Base-by-base conservation (phyloP, 2,888 invertebrate genomes). In the Pyralis farinalis region DNA sequence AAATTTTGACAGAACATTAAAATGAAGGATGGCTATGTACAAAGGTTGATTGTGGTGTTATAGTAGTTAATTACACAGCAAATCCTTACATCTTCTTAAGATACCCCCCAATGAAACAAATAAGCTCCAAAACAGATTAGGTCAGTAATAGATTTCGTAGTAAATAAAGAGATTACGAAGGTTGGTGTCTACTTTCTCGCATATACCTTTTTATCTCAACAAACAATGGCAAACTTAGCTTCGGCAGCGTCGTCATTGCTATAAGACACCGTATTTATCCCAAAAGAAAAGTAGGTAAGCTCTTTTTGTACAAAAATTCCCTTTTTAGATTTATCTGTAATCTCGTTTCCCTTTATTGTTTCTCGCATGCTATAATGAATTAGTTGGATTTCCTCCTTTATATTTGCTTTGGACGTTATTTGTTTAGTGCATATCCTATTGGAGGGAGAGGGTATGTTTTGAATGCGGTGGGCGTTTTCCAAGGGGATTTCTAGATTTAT, bases 321-420 rank as follows among this genome's bases (percentile, higher is more conserved):
- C 76, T 76, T 75, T 75, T 64, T 12, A 72, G 81, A 76, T 82
- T 80, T 76, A 77, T 72, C 64, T 65, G 76, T 81, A 79, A 82
- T 81, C 78, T 74, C 66, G 64, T 75, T 76, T 76, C 71, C 74
- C 76, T 80, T 79, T 78, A 81, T 82, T 84, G 77, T 82, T 79
- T 77, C 66, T 71, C 57, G 67, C 60, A 58, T 64, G 68, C 72
- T 68, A 73, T 78, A 74, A 80, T 79, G 80, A 83, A 81, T 81
- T 79, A 77, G 74, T 58, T 61, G 50, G 55, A 70, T 67, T 74
- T 74, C 64, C 67, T 69, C 64, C 64, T 69, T 67, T 63, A 57
- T 67, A 64, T 79, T 74, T 73, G 76, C 78, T 63, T 51, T 61
- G 63, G 70, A 69, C 75, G 76, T 71, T 79, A 7, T 25, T 60